Evolutionary conservation across 2,888 invertebrate species (phyloP).

Genomic region (Alloplasta piceator): DNA sequence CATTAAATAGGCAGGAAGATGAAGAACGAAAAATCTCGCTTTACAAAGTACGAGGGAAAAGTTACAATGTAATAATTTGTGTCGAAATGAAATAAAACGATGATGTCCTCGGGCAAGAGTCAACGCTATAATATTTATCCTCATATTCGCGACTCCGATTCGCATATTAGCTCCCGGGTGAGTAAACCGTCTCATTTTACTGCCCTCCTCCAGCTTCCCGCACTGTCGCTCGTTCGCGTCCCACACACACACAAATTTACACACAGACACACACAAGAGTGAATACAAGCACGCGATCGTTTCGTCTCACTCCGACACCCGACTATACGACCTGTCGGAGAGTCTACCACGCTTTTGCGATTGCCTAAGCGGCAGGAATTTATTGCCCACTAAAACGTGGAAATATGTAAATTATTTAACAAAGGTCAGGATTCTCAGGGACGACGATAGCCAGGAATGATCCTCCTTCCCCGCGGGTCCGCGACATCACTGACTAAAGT

Average conservation of each 20-base stretch:
- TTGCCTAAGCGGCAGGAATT: slow-evolving; percentile 80
- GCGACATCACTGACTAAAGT: no score
- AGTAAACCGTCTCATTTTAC: slow-evolving; percentile 76
- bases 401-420: slow-evolving; percentile 81
- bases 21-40: background rate
- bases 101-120: slow-evolving; percentile 48
- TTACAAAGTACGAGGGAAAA: background rate
- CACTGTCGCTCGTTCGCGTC: slow-evolving; percentile 66
- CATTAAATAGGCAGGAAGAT: no score
- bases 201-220: slow-evolving; percentile 70
- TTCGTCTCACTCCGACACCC: slow-evolving; percentile 71
- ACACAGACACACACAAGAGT: background rate
- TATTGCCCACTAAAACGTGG: slow-evolving; percentile 79
- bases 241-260: slow-evolving; percentile 32
- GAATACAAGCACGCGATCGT: slow-evolving; percentile 52
- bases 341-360: slow-evolving; percentile 73
- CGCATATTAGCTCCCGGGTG: slow-evolving; percentile 70
- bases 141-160: slow-evolving; percentile 55
- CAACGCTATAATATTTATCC: slow-evolving; percentile 48
- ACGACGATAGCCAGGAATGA: slow-evolving; percentile 58
- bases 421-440: slow-evolving; percentile 79
- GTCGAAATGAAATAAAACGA: slow-evolving; percentile 44
- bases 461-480: slow-evolving; percentile 1
- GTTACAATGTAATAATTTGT: slow-evolving; percentile 62
- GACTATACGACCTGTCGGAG: slow-evolving; percentile 68